phyloP scores from a whole-genome alignment of 2,888 invertebrate genomes.

The Hirtodrosophila confusa region DNA sequence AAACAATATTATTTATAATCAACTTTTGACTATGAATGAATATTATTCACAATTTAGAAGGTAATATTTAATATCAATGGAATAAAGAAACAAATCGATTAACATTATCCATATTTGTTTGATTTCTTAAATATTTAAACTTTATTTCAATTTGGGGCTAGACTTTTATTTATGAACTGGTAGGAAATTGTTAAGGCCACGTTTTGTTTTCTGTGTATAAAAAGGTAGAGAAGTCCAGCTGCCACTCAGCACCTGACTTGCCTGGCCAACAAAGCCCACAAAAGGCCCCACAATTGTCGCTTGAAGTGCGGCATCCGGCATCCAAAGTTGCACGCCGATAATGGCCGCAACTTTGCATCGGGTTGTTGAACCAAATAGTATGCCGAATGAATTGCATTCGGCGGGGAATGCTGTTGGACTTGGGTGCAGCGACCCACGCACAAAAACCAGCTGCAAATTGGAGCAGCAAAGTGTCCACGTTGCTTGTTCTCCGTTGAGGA shows the following conservation, averaged over 20 bases:
- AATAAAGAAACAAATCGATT: no score
- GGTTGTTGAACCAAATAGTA: constrained; percentile 53
- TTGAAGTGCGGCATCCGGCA: constrained; percentile 14
- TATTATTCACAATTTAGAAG: no score
- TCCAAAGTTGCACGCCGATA: constrained; percentile 20
- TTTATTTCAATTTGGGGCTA: no score
- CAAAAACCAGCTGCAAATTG: constrained; percentile 44
- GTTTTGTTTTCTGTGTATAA: background rate
- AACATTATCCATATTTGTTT: no score
- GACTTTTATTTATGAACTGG: no score
- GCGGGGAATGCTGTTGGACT: background rate
- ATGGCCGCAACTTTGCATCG: constrained; percentile 26
- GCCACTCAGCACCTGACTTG: constrained; percentile 29
- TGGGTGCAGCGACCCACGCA: constrained; percentile 63
- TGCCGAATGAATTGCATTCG: constrained; percentile 59
- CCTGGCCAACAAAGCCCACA: constrained; percentile 22
- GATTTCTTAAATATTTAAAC: no score
- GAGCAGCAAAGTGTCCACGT: constrained; percentile 9
- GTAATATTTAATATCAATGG: no score
- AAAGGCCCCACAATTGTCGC: constrained; percentile 22
- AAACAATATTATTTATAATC: no score
- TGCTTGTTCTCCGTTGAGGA: background rate
- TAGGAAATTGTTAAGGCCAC: no score
- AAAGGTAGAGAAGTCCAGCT: background rate
- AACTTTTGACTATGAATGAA: no score